These are phyloP conservation scores for honey bee (Apis mellifera) DNA, from an alignment of 1,140 invertebrate genomes.

Conservation along the genomic window Amel_HAv3.1 CM009939.2:11452501-11453000, in stretches of 20 bases:
- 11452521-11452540: not conserved
- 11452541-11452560: conserved; percentile 55
- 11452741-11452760: too few relatives aligned
- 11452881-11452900: not conserved
- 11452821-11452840: too few relatives aligned
- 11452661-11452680: not conserved
- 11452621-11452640: conserved; percentile 54
- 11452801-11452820: not conserved
- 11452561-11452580: conserved; percentile 73
- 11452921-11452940: not conserved
- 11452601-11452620: conserved; percentile 60
- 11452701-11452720: not conserved
- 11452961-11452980: not conserved
- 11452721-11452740: not conserved
- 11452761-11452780: too few relatives aligned
- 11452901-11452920: not conserved
- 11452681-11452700: not conserved
- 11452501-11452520: too few relatives aligned
- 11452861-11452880: not conserved
- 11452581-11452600: conserved; percentile 72
- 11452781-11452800: too few relatives aligned
- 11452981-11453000: not conserved
- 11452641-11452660: conserved; percentile 11
- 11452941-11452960: too few relatives aligned
- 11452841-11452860: not conserved